Base-by-base conservation (phyloP, 1,140 invertebrate species). In the Papilio polytes region DNA sequence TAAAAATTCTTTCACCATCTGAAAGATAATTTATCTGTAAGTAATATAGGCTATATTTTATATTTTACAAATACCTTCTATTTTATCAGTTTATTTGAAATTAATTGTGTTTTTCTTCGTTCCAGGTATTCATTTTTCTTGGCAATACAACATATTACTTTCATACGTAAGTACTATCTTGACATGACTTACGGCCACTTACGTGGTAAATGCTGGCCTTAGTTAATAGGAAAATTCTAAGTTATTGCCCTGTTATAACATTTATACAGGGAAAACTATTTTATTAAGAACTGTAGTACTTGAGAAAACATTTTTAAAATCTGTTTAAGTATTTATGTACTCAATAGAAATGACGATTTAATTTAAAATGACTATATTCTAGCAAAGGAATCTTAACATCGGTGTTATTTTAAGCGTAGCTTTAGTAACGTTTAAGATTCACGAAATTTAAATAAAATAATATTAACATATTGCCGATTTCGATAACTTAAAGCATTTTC, bases 131-230 rank as follows among this genome's bases (percentile, higher is more conserved):
- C 63, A 36, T 70, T 70, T 36, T 36, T 31, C 13, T 31, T 26
- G 3, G 63, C 13, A 70, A 36, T 15, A 36, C 26, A 15, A 56
- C 53, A 56, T 56, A 31, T 70, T 70, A 31, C 63, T 63, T 63
- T 70, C 10, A 63, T 26, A 70, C 12, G 63, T 70, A 70, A 70
- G 63, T 70, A 70, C 26, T 70, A 70, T 70, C 63, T 70, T 70
- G 63, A 70, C 63, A 70, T 70, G 63, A 70, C 63, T 70, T 70
- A 70, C 63, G 63, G 13, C 63, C 63, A 70, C 63, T 70, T 70
- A 31, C 63, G 63, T 70, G 63, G 63, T 70, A 70, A 70, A 70
- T 15, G 63, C 26, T 31, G 13, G 63, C 13, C 63, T 70, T 70
- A 70, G 22, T 70, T 70, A 70, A 70, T 70, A 70, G 26, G 26